Conservation (phyloP, 2,113 vertebrate genomes). For the Apteryx mantelli region DNA sequence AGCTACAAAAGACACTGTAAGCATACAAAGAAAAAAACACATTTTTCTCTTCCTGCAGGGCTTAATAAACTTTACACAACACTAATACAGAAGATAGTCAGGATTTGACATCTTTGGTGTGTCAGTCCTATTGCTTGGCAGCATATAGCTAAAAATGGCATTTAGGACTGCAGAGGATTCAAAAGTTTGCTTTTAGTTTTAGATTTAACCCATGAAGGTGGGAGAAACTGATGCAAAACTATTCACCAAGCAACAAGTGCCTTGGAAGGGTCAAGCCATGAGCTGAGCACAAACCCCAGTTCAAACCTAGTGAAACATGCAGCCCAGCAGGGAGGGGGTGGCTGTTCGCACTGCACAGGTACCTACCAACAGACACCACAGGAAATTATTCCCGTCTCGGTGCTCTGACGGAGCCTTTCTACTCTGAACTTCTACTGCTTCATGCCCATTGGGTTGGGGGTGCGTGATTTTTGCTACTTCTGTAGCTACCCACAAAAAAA, state of each 20-base stretch:
- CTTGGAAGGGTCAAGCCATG: not conserved
- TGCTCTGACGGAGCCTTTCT: not conserved
- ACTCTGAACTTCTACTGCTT: not conserved
- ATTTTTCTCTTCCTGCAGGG: not conserved
- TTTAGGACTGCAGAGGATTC: not conserved
- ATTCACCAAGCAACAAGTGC: not conserved
- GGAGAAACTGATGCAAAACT: not conserved
- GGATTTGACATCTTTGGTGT: not conserved
- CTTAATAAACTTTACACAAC: not conserved
- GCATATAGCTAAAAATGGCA: not conserved
- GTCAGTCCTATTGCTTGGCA: not conserved
- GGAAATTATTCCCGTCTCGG: not conserved
- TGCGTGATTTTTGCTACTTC: not conserved
- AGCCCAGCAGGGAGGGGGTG: not conserved
- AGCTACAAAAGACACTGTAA: not conserved
- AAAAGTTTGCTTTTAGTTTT: not conserved
- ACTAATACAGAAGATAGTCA: not conserved
- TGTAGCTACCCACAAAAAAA: not conserved
- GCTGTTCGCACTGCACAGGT: not conserved
- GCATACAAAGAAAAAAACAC: not conserved
- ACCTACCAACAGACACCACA: not conserved
- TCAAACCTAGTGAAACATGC: not conserved
- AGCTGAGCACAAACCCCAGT: not conserved
- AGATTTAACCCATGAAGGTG: not conserved
- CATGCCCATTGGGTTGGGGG: too few relatives aligned